Conservation (phyloP, 2,797 vertebrate species). For the Rhincodon typus region DNA sequence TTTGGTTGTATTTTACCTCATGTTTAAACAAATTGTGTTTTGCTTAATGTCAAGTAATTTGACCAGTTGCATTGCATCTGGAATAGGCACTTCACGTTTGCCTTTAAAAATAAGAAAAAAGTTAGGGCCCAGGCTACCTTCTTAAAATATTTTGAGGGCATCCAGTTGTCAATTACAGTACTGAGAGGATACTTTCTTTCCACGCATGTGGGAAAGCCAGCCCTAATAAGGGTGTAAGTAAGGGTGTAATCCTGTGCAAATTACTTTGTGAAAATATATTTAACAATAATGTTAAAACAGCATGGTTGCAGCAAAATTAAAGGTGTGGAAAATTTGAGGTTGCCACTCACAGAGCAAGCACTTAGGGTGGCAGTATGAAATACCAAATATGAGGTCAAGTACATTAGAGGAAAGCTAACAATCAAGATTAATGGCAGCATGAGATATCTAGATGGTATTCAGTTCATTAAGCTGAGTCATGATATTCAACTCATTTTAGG, state of each 20-base stretch:
- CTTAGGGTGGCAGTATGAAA: not conserved
- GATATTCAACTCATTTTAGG: not conserved
- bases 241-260: not conserved
- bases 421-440: not conserved
- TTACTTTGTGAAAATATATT: not conserved
- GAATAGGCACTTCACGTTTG: too few species aligned
- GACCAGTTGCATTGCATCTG: too few species aligned
- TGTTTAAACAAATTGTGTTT: too few species aligned
- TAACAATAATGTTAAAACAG: not conserved
- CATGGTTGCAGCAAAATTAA: not conserved
- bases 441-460: not conserved
- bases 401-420: not conserved
- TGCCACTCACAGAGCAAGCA: not conserved
- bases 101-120: too few species aligned
- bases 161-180: too few species aligned
- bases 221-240: not conserved
- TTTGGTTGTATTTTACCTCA: too few species aligned
- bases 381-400: not conserved
- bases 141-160: too few species aligned
- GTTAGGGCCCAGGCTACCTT: too few species aligned
- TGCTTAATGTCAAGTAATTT: too few species aligned
- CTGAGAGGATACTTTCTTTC: not conserved
- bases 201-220: not conserved
- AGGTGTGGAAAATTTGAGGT: not conserved
- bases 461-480: not conserved